A percentile compares a stretch with the other conserved stretches of the same genome.
phyloP scores from a whole-genome alignment of 1,140 invertebrate genomes.

The Zophobas morio region DNA sequence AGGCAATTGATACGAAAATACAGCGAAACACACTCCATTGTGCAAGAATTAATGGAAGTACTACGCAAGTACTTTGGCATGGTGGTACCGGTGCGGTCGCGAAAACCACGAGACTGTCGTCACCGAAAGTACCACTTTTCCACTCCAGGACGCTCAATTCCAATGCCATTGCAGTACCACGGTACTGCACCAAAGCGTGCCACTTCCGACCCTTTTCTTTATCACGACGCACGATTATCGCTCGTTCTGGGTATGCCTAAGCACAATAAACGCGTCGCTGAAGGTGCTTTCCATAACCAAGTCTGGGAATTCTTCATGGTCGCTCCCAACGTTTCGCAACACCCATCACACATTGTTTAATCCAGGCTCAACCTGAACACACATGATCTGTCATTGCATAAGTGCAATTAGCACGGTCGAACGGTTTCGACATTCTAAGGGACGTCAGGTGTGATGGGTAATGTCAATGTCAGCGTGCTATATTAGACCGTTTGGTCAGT shows the following conservation, averaged over 20 bases:
- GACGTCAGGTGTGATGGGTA: background rate
- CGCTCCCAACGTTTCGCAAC: conserved; percentile 51
- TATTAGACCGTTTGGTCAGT: background rate
- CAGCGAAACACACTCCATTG: conserved; percentile 31
- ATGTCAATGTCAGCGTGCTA: conserved; percentile 44
- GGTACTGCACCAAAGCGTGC: background rate
- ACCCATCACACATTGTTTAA: conserved; percentile 27
- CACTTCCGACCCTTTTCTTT: background rate
- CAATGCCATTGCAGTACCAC: too few relatives aligned
- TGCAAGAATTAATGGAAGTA: conserved; percentile 13
- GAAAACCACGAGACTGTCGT: too few relatives aligned
- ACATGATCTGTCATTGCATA: conserved; percentile 26
- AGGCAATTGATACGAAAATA: background rate
- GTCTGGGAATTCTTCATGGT: conserved; percentile 50
- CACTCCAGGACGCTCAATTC: too few relatives aligned
- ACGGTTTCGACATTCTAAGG: conserved; percentile 22
- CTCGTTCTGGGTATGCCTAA: conserved; percentile 16
- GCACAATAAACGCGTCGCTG: background rate
- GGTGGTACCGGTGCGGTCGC: too few relatives aligned
- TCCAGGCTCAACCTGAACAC: background rate
- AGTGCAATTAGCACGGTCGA: conserved; percentile 9
- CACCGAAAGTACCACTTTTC: too few relatives aligned
- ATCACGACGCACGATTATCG: background rate
- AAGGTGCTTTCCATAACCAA: conserved; percentile 3
- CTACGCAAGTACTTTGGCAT: too few relatives aligned